Percentiles rank a stretch among this genome's conserved stretches.
phyloP scores from a whole-genome alignment of 2,113 vertebrate species.

The zebrafish (Danio rerio) region GRCz12tu NC_133188.1:23557501-23558000 shows the following conservation, averaged over 20 bases:
- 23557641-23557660: neutral
- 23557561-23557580: too few species aligned
- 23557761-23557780: neutral
- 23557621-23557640: neutral
- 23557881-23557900: neutral
- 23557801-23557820: neutral
- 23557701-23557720: constrained; percentile 1
- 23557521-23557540: too few species aligned
- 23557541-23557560: too few species aligned
- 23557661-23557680: too few species aligned
- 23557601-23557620: too few species aligned
- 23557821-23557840: neutral
- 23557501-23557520: too few species aligned
- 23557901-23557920: constrained; percentile 7
- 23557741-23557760: neutral
- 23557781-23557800: neutral
- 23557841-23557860: neutral
- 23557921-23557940: constrained; percentile 32
- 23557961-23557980: constrained; percentile 20
- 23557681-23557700: too few species aligned
- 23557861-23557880: neutral
- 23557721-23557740: neutral
- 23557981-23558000: constrained; percentile 36
- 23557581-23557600: neutral
- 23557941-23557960: neutral